These are phyloP conservation scores for Tinamus guttatus DNA, from an alignment of 2,113 vertebrate species.

Conservation along the genomic window DNA sequence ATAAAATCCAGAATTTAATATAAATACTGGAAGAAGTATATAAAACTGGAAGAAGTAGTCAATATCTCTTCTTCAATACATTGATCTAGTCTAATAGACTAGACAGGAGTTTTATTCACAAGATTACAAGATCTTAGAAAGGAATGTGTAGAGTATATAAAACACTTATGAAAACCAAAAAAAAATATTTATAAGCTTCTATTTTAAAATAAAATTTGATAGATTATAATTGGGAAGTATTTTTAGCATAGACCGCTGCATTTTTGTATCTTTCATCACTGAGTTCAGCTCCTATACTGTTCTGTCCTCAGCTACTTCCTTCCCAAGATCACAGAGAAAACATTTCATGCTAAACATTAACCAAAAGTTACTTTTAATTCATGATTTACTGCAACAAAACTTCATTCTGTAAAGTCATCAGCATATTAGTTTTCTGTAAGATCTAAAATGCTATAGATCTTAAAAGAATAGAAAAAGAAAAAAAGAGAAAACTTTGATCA, in stretches of 20 bases:
- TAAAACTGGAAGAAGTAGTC: neutral
- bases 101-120: neutral
- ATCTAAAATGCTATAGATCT: neutral
- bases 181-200: neutral
- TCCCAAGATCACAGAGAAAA: neutral
- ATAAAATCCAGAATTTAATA: neutral
- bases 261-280: neutral
- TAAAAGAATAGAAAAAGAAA: neutral
- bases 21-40: too few species aligned
- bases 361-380: slow-evolving; percentile 26
- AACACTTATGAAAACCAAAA: neutral
- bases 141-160: neutral
- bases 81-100: neutral
- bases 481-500: neutral
- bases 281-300: neutral
- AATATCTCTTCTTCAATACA: neutral
- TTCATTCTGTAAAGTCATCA: neutral
- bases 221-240: neutral
- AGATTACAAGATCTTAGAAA: neutral
- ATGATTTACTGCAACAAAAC: neutral
- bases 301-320: neutral
- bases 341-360: neutral
- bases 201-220: neutral
- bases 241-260: neutral
- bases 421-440: neutral